These are phyloP conservation scores for Rhodeus uyekii DNA, from an alignment of 2,797 vertebrate species.

Conservation along the genomic window DNA sequence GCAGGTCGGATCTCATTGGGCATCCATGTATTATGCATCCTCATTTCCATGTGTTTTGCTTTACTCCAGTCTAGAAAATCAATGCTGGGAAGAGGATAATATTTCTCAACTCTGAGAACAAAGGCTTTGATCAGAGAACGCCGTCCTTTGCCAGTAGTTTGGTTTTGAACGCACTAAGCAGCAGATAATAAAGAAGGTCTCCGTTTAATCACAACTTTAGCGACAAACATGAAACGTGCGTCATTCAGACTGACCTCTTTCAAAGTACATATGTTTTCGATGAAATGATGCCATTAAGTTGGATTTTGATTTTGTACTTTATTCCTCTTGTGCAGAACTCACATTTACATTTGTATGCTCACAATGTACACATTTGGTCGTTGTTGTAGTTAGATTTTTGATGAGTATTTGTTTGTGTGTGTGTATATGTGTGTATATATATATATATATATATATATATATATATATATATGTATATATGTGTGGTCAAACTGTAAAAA, in stretches of 20 bases:
- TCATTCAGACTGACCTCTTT: conserved; percentile 14
- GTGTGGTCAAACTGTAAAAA: too few relatives aligned
- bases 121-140: conserved; percentile 24
- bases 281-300: too few relatives aligned
- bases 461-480: too few relatives aligned
- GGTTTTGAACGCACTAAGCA: neutral
- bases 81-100: neutral
- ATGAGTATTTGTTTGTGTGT: too few relatives aligned
- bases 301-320: too few relatives aligned
- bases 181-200: neutral
- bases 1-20: conserved; percentile 10
- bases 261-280: conserved; percentile 60
- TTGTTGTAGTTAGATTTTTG: too few relatives aligned
- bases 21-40: conserved; percentile 24
- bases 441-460: too few relatives aligned
- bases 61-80: conserved; percentile 3
- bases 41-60: conserved; percentile 31
- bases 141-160: conserved; percentile 13
- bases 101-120: conserved; percentile 21
- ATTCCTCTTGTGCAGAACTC: too few relatives aligned
- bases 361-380: too few relatives aligned
- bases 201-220: conserved; percentile 48
- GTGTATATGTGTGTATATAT: too few relatives aligned
- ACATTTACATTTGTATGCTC: too few relatives aligned
- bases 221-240: conserved; percentile 22